These are phyloP conservation scores for Sminthopsis crassicaudata DNA, from an alignment of 2,113 vertebrate genomes.

Conservation along the genomic window DNA sequence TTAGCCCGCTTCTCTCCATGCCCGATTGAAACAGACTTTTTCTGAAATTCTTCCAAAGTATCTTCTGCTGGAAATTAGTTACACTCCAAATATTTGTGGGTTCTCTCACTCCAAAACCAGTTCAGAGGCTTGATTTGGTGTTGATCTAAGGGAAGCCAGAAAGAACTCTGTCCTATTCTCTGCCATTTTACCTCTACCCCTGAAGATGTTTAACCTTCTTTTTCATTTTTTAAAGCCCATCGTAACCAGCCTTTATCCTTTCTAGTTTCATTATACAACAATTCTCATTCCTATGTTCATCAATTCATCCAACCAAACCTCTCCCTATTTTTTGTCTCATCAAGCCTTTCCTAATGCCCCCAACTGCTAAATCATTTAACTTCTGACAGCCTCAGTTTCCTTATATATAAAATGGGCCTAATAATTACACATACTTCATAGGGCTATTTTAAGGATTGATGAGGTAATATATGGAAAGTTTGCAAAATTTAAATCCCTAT, in stretches of 20 bases:
- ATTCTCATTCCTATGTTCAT: not conserved
- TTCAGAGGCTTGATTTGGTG: too few relatives aligned
- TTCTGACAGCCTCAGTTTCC: not conserved
- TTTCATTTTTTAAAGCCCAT: not conserved
- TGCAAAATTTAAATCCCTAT: not conserved
- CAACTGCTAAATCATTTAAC: not conserved
- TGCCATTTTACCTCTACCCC: too few relatives aligned
- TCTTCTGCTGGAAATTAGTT: too few relatives aligned
- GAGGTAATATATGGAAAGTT: not conserved
- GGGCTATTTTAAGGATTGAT: not conserved
- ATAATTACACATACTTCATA: not conserved
- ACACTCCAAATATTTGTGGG: too few relatives aligned
- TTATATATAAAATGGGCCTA: not conserved
- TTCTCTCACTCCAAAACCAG: too few relatives aligned
- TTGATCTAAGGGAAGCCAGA: too few relatives aligned
- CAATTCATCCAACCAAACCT: not conserved
- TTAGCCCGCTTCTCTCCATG: too few relatives aligned
- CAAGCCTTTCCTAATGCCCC: not conserved
- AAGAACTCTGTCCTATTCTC: too few relatives aligned
- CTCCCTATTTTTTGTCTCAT: not conserved
- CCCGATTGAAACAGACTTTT: too few relatives aligned
- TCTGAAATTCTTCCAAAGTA: too few relatives aligned
- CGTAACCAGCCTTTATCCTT: not conserved
- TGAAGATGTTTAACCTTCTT: not conserved
- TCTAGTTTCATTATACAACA: not conserved